Evolutionary conservation across 2,888 invertebrate species (phyloP).

Genomic region (Petrolisthes cinctipes): DNA sequence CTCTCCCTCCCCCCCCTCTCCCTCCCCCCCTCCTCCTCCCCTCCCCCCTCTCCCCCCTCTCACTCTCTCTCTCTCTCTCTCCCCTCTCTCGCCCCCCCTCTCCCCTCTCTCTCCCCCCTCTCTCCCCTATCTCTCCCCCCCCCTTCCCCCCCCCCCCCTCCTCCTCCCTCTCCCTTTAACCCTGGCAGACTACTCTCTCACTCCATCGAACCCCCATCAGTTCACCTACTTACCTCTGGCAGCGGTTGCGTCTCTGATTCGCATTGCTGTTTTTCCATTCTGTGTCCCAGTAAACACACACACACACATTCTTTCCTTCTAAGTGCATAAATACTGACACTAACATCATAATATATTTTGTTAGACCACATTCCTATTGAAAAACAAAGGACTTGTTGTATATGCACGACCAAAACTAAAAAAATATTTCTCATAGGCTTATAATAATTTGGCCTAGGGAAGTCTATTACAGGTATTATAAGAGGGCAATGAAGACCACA

Average conservation of each 20-base stretch:
- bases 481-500: background rate
- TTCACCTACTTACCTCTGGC: too few relatives aligned
- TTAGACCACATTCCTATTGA: too few relatives aligned
- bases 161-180: background rate
- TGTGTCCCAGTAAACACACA: too few relatives aligned
- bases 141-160: background rate
- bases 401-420: background rate
- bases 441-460: background rate
- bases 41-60: background rate
- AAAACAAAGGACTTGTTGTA: too few relatives aligned
- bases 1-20: background rate
- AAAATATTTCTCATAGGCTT: background rate
- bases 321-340: too few relatives aligned
- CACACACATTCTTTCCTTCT: too few relatives aligned
- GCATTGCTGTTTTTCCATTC: too few relatives aligned
- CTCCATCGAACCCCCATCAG: background rate
- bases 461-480: too few relatives aligned
- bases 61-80: constrained; percentile 12
- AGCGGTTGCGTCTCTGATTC: background rate
- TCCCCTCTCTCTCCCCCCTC: too few relatives aligned
- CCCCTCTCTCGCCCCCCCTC: too few relatives aligned
- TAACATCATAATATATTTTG: too few relatives aligned
- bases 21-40: background rate
- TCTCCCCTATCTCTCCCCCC: too few relatives aligned
- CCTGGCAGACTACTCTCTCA: background rate